Conservation (phyloP, 2,113 vertebrate species). For the Podocnemis expansa region DNA sequence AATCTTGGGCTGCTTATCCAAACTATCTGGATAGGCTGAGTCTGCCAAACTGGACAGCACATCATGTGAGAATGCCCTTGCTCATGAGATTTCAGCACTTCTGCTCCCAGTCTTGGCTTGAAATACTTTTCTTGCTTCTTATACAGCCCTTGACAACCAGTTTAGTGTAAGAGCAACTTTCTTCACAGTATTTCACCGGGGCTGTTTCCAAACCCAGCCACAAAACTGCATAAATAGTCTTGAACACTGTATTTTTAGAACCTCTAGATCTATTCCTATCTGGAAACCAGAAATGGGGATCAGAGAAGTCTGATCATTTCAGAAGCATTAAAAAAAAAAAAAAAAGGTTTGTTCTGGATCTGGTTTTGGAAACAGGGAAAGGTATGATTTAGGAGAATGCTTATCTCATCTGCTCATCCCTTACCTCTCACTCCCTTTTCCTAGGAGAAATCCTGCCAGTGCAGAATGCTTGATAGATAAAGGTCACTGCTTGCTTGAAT, state of each 20-base stretch:
- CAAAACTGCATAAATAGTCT: not conserved
- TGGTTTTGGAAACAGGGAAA: not conserved
- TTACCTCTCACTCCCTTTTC: constrained; percentile 38
- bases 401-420: constrained; percentile 34
- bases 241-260: constrained; percentile 11
- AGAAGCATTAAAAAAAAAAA: too few relatives aligned
- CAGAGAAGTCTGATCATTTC: not conserved
- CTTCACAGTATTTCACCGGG: constrained; percentile 8
- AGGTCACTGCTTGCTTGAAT: constrained; percentile 14
- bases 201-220: not conserved
- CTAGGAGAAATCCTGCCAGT: constrained; percentile 29
- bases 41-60: constrained; percentile 32
- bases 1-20: not conserved
- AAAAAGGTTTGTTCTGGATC: constrained; percentile 42
- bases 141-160: not conserved
- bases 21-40: not conserved
- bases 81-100: not conserved
- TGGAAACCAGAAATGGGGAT: not conserved
- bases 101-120: not conserved
- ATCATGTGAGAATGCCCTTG: not conserved
- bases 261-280: not conserved
- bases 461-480: constrained; percentile 7
- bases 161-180: not conserved
- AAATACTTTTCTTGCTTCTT: not conserved
- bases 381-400: not conserved